Base-by-base conservation (phyloP, 30 jellyfish, hydroid and myxozoan species). In the Catostylus mosaicus region DNA sequence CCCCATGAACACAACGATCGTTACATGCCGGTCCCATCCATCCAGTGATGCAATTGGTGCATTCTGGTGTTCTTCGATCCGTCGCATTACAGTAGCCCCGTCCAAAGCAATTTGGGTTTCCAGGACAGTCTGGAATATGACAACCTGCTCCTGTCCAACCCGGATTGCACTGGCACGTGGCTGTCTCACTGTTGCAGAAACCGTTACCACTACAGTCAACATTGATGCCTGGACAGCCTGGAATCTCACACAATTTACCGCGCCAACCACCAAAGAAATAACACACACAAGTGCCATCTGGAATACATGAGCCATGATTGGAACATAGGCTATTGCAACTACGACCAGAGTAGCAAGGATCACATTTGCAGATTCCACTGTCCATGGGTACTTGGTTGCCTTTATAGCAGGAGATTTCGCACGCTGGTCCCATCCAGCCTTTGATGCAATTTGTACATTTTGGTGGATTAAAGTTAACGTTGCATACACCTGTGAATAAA, bases 11-110 rank as follows among this genome's bases (percentile, higher is more conserved):
- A 70, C 93, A 83, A 9, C 51, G 70, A 45, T 83, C 93, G 43
- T 70, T 83, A 48, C 93, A 83, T 2, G 93, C 93, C 27, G 93
- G 93, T 56, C 93, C 93, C 87, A 83, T 83, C 93, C 93, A 83
- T 0, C 93, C 93, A n/a, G 75, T 35, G 26, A 73, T 43, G 60
- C 93, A 83, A 32, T 73, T 82, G 1, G 93, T 83, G 32, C 93
- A 83, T 45, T 70, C 93, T 8, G 93, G 93, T 26, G 93, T 83
- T 8, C 34, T 32, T 12, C 93, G 46, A 0, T 75, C 77, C n/a
- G 93, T 83, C 30, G 82, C 70, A 62, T 83, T 73, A 40, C 93
- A 83, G 45, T 11, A 14, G 23, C 93, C 93, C 54, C 93, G 37
- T 70, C 81, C 86, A 45, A 83, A 71, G 47, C 93, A 83, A 40